These are phyloP conservation scores for Apomyelois bistriatella DNA, from an alignment of 2,888 invertebrate species.

Conservation along the genomic window DNA sequence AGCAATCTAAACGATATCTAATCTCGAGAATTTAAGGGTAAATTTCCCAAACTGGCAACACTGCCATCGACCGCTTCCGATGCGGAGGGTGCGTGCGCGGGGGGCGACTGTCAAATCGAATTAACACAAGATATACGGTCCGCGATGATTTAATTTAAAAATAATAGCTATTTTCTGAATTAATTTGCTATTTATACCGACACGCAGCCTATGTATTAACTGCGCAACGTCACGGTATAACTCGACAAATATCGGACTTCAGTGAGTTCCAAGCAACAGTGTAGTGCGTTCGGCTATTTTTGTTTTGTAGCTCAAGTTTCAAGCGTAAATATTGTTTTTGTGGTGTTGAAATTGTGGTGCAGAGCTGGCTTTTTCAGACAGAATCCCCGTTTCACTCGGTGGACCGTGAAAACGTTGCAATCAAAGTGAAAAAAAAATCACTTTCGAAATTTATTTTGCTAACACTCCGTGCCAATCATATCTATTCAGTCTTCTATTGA, in stretches of 20 bases:
- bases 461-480: conserved; percentile 36
- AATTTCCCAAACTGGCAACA: conserved; percentile 45
- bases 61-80: conserved; percentile 58
- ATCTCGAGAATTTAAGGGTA: conserved; percentile 32
- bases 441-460: conserved; percentile 39
- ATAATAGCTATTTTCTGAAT: conserved; percentile 56
- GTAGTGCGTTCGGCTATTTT: conserved; percentile 50
- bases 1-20: no score
- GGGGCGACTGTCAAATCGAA: conserved; percentile 63
- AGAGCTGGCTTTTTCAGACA: conserved; percentile 40
- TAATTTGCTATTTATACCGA: conserved; percentile 42
- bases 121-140: conserved; percentile 43
- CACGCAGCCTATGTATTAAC: conserved; percentile 32
- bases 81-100: conserved; percentile 41
- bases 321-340: conserved; percentile 69
- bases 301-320: conserved; percentile 64
- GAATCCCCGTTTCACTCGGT: conserved; percentile 27
- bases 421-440: conserved; percentile 32
- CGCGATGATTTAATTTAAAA: conserved; percentile 51
- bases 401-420: conserved; percentile 37
- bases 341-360: conserved; percentile 51
- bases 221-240: conserved; percentile 36
- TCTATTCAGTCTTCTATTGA: conserved; percentile 24
- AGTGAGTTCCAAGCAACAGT: conserved; percentile 13
- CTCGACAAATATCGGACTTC: not conserved